phyloP scores from a whole-genome alignment of 2,888 invertebrate species.

The Tetramorium bicarinatum region DNA sequence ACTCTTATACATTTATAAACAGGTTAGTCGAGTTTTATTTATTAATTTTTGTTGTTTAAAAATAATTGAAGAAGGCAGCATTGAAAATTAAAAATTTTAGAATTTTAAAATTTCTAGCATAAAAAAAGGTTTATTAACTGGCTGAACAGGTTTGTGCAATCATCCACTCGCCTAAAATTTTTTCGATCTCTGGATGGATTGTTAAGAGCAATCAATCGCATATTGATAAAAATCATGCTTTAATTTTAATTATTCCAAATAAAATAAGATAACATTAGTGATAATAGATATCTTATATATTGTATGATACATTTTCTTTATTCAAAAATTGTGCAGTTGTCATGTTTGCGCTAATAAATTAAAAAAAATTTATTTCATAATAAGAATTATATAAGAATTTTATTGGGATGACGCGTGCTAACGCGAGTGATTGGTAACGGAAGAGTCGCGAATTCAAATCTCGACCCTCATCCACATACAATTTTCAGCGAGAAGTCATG shows the following conservation, averaged over 20 bases:
- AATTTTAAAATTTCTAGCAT: too few species aligned
- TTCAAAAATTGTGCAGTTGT: not conserved
- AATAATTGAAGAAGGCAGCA: too few species aligned
- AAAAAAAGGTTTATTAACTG: too few species aligned
- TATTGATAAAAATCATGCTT: not conserved
- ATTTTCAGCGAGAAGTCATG: too few species aligned
- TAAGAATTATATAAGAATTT: not conserved
- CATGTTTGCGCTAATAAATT: not conserved
- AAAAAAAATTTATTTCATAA: not conserved
- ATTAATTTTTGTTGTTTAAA: too few species aligned
- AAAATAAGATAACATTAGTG: not conserved
- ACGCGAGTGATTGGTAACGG: too few species aligned
- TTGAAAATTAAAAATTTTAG: too few species aligned
- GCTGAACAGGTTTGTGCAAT: not conserved
- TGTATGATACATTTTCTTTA: not conserved
- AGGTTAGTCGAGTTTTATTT: too few species aligned
- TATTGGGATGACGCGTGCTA: not conserved
- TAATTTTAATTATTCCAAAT: not conserved
- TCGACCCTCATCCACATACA: too few species aligned
- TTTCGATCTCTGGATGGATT: too few species aligned
- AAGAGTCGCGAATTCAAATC: too few species aligned
- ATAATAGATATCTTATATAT: not conserved
- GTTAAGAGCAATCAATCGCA: not conserved
- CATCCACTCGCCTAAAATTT: conserved; percentile 50
- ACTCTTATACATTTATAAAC: too few species aligned